These are phyloP conservation scores for Hippasteria phrygiana DNA, from an alignment of 53 echinoderm and acorn worm genomes.

Conservation along the genomic window DNA sequence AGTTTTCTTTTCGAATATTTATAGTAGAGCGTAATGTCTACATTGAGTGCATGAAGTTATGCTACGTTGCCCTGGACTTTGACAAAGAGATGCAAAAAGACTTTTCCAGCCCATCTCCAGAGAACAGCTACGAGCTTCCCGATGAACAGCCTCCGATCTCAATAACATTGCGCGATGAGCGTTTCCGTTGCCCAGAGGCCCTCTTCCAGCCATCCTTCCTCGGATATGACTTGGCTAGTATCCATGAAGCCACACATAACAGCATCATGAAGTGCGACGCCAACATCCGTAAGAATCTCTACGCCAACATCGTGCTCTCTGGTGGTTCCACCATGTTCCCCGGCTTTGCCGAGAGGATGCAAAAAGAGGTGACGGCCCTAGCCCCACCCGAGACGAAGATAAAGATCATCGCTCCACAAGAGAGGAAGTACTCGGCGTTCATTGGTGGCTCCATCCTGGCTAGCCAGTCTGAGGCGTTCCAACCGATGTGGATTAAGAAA, in stretches of 20 bases:
- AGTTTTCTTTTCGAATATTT: too few species aligned
- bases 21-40: too few species aligned
- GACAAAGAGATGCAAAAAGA: conserved; percentile 74
- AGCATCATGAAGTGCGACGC: conserved; percentile 81
- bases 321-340: conserved; percentile 90
- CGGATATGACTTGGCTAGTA: conserved; percentile 67
- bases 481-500: conserved; percentile 90
- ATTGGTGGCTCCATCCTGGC: conserved; percentile 88
- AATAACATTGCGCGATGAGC: conserved; percentile 30
- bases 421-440: conserved; percentile 68
- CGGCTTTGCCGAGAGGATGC: conserved; percentile 78
- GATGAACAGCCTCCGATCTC: conserved; percentile 77
- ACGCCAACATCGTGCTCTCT: conserved; percentile 75
- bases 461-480: conserved; percentile 70
- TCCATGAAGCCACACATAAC: conserved; percentile 54
- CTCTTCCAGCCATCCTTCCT: conserved; percentile 82
- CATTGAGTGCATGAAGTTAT: too few species aligned
- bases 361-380: conserved; percentile 72
- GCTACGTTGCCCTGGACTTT: conserved; percentile 88
- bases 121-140: conserved; percentile 89
- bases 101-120: conserved; percentile 67
- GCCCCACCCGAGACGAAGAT: conserved; percentile 70
- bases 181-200: conserved; percentile 85
- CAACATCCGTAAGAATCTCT: conserved; percentile 75
- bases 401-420: conserved; percentile 75